Evolutionary conservation across 2,888 invertebrate species (phyloP).

Genomic region (Drosophila nr. perissopoda): DNA sequence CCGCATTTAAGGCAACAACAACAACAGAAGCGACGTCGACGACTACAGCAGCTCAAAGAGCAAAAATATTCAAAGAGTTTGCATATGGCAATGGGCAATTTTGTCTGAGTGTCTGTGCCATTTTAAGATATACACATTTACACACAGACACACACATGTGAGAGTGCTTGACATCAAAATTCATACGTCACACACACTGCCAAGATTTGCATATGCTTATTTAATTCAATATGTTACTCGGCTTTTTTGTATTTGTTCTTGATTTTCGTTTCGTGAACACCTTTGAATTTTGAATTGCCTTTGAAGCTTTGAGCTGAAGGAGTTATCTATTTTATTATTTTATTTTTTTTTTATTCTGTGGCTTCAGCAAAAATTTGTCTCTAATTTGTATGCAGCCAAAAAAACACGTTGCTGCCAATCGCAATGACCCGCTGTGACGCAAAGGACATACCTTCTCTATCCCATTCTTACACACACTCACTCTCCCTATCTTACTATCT

Average conservation of each 20-base stretch:
- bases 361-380: slow-evolving; percentile 45
- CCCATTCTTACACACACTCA: background rate
- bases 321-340: slow-evolving; percentile 24
- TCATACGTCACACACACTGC: slow-evolving; percentile 70
- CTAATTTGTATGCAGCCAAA: slow-evolving; percentile 56
- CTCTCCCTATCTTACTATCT: background rate
- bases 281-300: slow-evolving; percentile 52
- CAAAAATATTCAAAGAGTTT: slow-evolving; percentile 59
- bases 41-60: slow-evolving; percentile 50
- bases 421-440: slow-evolving; percentile 39
- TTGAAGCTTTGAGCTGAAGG: slow-evolving; percentile 14
- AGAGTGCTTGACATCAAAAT: slow-evolving; percentile 65
- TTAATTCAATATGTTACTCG: slow-evolving; percentile 41
- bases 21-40: slow-evolving; percentile 30
- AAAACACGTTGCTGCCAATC: slow-evolving; percentile 3
- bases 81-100: slow-evolving; percentile 68
- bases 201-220: slow-evolving; percentile 72
- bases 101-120: slow-evolving; percentile 27
- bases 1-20: slow-evolving; percentile 59
- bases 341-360: slow-evolving; percentile 15
- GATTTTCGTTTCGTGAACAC: slow-evolving; percentile 11
- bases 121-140: slow-evolving; percentile 17
- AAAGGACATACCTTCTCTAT: slow-evolving; percentile 38
- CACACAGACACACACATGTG: slow-evolving; percentile 50
- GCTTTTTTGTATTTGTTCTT: slow-evolving; percentile 14